A percentile compares a stretch with the other conserved stretches of the same genome.
These are phyloP conservation scores for Otolemur garnettii DNA, from an alignment of 2,113 vertebrate genomes.

Conservation along the genomic window DNA sequence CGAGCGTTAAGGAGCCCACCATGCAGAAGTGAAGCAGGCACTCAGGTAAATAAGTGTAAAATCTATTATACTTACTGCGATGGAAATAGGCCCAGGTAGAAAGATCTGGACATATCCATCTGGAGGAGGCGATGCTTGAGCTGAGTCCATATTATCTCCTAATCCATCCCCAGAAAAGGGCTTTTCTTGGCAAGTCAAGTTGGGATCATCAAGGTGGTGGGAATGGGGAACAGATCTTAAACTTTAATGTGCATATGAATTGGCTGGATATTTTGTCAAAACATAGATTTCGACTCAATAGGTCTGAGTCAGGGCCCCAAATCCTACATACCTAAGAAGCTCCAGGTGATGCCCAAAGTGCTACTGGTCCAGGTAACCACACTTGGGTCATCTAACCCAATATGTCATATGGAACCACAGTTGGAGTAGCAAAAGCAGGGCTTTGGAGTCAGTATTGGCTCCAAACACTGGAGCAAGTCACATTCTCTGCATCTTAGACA, in stretches of 20 bases:
- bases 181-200: neutral
- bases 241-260: neutral
- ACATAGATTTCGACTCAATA: neutral
- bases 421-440: neutral
- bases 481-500: neutral
- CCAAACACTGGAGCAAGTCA: neutral
- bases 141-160: neutral
- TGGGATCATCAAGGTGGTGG: neutral
- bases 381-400: no score
- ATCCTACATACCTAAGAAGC: neutral
- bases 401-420: neutral
- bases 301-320: neutral
- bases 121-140: neutral
- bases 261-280: neutral
- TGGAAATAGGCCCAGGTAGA: neutral
- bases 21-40: neutral
- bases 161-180: neutral
- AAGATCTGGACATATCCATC: neutral
- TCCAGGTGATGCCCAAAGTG: neutral
- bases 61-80: neutral
- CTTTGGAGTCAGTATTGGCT: neutral
- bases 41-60: rapidly evolving
- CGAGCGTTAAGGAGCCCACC: neutral
- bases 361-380: no score
- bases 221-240: neutral